Evolutionary conservation across 2,797 vertebrate genomes (phyloP).

Genomic region (Pterois miles): DNA sequence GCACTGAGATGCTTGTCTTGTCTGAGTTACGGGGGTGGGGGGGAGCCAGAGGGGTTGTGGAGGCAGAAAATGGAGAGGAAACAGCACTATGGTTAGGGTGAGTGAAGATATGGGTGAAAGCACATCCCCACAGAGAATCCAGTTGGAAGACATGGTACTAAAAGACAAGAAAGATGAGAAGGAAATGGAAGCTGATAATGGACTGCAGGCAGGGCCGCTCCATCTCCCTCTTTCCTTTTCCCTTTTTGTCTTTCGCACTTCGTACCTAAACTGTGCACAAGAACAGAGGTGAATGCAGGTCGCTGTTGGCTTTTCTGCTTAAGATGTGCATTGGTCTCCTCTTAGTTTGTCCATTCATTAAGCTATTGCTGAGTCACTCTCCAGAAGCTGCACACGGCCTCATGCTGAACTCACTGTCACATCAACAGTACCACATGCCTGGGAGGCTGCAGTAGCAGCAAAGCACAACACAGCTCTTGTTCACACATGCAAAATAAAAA

Average conservation of each 20-base stretch:
- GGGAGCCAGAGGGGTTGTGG: conserved; percentile 41
- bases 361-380: conserved; percentile 60
- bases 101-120: conserved; percentile 54
- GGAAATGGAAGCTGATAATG: conserved; percentile 67
- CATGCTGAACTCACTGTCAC: conserved; percentile 48
- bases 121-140: conserved; percentile 52
- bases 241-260: conserved; percentile 1
- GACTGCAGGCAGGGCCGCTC: conserved; percentile 37
- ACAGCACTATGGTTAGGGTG: conserved; percentile 40
- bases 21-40: conserved; percentile 19
- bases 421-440: conserved; percentile 46
- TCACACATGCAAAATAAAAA: conserved; percentile 9
- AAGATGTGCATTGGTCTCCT: conserved; percentile 4
- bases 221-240: conserved; percentile 22
- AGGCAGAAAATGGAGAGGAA: conserved; percentile 62
- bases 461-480: conserved; percentile 26
- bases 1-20: conserved; percentile 68
- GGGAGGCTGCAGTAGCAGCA: conserved; percentile 33
- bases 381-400: conserved; percentile 36
- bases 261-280: conserved; percentile 17
- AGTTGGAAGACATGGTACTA: conserved; percentile 56
- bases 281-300: conserved; percentile 25
- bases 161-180: conserved; percentile 58
- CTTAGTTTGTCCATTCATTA: conserved; percentile 67
- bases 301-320: conserved; percentile 20